Percentiles rank a stretch among this genome's conserved stretches.
Conservation (phyloP, 2,113 vertebrate genomes). For the Seriola dumerili region DNA sequence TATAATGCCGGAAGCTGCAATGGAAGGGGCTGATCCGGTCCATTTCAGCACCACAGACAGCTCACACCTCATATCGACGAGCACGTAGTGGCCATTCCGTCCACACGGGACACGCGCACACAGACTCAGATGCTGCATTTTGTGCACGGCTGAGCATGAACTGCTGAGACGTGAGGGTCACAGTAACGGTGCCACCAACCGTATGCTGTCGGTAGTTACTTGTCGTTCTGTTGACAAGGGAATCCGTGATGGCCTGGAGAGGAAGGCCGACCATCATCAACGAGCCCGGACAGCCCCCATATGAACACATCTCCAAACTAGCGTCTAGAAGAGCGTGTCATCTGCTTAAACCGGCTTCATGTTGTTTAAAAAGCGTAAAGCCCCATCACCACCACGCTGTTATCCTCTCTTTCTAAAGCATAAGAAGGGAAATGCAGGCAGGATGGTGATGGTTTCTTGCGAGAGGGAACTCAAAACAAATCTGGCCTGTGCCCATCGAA, state of each 20-base stretch:
- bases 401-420: background rate
- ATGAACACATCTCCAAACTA: background rate
- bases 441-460: conserved; percentile 11
- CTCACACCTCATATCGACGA: background rate
- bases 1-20: conserved; percentile 43
- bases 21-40: background rate
- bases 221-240: conserved; percentile 63
- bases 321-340: conserved; percentile 13
- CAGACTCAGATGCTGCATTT: conserved; percentile 42
- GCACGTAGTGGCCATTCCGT: background rate
- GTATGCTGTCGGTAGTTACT: conserved; percentile 63
- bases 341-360: background rate
- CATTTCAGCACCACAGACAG: conserved; percentile 53
- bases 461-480: conserved; percentile 33
- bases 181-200: conserved; percentile 67
- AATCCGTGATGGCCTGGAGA: conserved; percentile 68
- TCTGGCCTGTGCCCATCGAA: conserved; percentile 30
- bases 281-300: conserved; percentile 6
- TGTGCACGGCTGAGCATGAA: conserved; percentile 63
- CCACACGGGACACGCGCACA: background rate
- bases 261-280: conserved; percentile 60
- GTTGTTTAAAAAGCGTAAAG: background rate
- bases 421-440: background rate
- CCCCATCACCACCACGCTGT: too few species aligned
- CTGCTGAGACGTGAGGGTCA: conserved; percentile 65